These are phyloP conservation scores for Emberiza fucata DNA, from an alignment of 2,113 vertebrate species.

Conservation along the genomic window DNA sequence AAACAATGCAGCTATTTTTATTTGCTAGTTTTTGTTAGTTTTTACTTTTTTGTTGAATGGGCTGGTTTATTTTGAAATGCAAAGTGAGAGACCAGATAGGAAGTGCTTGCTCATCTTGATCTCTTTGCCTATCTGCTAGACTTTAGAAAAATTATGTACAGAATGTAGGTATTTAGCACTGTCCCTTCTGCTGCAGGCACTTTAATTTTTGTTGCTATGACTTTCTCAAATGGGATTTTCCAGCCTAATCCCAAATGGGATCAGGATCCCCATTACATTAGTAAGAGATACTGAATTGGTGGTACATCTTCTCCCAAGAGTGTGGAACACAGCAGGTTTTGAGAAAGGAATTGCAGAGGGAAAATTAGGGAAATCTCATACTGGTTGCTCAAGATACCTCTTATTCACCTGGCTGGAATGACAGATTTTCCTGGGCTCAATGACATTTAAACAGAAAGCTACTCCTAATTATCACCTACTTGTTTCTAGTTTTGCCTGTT, in stretches of 20 bases:
- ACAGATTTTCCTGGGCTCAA: not conserved
- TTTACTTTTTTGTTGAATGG: not conserved
- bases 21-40: not conserved
- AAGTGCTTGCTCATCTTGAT: not conserved
- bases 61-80: not conserved
- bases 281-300: not conserved
- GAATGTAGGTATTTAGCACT: not conserved
- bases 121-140: not conserved
- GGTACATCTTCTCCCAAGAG: not conserved
- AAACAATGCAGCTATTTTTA: not conserved
- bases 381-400: not conserved
- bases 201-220: not conserved
- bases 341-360: not conserved
- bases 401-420: not conserved
- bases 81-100: not conserved
- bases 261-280: not conserved
- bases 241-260: not conserved
- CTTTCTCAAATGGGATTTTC: not conserved
- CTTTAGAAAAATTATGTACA: not conserved
- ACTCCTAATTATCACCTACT: not conserved
- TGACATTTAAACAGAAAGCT: not conserved
- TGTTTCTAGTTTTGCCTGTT: not conserved
- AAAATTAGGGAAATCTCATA: not conserved
- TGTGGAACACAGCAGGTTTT: not conserved
- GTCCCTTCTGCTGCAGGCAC: not conserved